Evolutionary conservation across 2,888 invertebrate genomes (phyloP).

Genomic region (Drosophila parthenogenetica): DNA sequence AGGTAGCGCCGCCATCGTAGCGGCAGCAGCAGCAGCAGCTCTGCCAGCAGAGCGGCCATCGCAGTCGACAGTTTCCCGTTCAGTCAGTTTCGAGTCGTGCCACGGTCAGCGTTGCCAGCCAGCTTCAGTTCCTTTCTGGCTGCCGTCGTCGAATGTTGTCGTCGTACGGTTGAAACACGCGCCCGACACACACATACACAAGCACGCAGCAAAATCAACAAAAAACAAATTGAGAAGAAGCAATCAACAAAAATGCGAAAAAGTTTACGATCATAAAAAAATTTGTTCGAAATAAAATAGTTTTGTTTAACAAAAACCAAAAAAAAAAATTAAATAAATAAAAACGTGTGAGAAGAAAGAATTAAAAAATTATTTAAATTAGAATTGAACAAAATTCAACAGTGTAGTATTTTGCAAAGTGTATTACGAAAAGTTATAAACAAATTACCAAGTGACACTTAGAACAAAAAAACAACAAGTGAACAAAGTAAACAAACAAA

Average conservation of each 20-base stretch:
- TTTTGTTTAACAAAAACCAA: slow-evolving; percentile 5
- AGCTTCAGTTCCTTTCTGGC: slow-evolving; percentile 85
- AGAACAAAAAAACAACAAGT: slow-evolving; percentile 44
- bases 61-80: slow-evolving; percentile 72
- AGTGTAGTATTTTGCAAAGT: slow-evolving; percentile 48
- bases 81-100: slow-evolving; percentile 82
- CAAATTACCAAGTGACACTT: slow-evolving; percentile 33
- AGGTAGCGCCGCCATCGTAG: slow-evolving; percentile 57
- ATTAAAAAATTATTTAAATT: too few relatives aligned
- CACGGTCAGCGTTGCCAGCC: slow-evolving; percentile 79
- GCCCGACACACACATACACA: slow-evolving; percentile 41
- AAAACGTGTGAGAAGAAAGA: neutral
- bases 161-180: slow-evolving; percentile 79
- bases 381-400: slow-evolving; percentile 32
- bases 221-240: slow-evolving; percentile 37
- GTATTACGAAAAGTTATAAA: slow-evolving; percentile 46
- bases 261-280: slow-evolving; percentile 40
- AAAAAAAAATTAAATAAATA: neutral
- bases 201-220: slow-evolving; percentile 64
- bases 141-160: slow-evolving; percentile 85
- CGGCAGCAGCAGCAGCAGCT: slow-evolving; percentile 29
- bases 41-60: slow-evolving; percentile 44
- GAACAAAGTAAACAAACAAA: slow-evolving; percentile 32
- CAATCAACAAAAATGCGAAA: slow-evolving; percentile 39
- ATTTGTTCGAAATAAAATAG: slow-evolving; percentile 39